These are phyloP conservation scores for Lanius ludovicianus DNA, from an alignment of 2,113 vertebrate genomes.

Conservation along the genomic window DNA sequence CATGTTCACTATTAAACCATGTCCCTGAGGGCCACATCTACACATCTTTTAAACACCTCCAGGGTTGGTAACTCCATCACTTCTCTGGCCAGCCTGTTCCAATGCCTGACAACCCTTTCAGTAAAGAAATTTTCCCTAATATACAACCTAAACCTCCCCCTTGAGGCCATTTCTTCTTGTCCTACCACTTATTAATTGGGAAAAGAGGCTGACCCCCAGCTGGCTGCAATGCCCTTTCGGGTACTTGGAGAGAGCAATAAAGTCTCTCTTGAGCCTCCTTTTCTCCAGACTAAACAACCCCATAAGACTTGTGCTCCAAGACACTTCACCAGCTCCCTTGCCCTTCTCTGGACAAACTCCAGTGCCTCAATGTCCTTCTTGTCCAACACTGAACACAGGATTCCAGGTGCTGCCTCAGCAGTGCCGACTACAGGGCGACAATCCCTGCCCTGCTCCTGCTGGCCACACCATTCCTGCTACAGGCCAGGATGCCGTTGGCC, in stretches of 20 bases:
- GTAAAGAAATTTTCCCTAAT: not conserved
- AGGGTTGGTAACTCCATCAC: too few species aligned
- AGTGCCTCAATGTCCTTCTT: not conserved
- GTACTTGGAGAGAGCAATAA: not conserved
- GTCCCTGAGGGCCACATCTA: not conserved
- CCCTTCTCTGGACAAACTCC: not conserved
- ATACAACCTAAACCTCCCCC: not conserved
- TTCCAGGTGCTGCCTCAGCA: accelerated
- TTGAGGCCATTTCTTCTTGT: not conserved
- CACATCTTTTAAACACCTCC: not conserved
- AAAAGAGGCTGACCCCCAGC: not conserved
- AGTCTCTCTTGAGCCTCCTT: not conserved
- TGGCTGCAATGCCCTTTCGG: not conserved
- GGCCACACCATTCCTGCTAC: accelerated
- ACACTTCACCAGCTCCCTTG: accelerated
- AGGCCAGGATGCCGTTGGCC: not conserved
- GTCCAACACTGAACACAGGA: not conserved
- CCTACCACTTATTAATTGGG: not conserved
- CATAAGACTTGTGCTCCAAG: not conserved
- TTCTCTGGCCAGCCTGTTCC: not conserved
- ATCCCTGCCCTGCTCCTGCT: not conserved
- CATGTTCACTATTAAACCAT: not conserved
- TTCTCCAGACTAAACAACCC: not conserved
- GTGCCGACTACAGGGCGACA: accelerated
- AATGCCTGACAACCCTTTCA: not conserved